A percentile compares a stretch with the other conserved stretches of the same genome.
Conservation (phyloP, 2,797 vertebrate genomes). For the Falco naumanni region DNA sequence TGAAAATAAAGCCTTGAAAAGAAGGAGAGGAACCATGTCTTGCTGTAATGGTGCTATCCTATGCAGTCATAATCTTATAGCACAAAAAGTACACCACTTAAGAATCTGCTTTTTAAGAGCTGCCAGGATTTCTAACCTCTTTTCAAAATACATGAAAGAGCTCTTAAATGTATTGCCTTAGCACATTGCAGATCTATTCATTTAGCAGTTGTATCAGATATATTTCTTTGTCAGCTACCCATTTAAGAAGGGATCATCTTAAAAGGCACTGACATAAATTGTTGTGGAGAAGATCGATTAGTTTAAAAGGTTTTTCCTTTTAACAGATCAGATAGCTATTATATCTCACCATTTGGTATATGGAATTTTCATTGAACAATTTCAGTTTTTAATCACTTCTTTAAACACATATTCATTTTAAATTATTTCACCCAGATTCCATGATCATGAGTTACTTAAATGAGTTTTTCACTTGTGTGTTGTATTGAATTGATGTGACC, state of each 20-base stretch:
- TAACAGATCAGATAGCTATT: conserved; percentile 82
- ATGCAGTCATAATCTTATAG: neutral
- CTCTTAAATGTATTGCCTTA: conserved; percentile 68
- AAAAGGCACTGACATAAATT: conserved; percentile 83
- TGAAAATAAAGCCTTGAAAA: neutral
- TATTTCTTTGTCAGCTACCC: conserved; percentile 80
- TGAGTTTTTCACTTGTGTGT: neutral
- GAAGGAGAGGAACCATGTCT: neutral
- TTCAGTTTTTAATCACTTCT: conserved; percentile 64
- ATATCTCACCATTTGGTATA: conserved; percentile 75
- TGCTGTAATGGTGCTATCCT: neutral
- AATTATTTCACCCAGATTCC: conserved; percentile 46
- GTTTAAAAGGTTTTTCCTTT: conserved; percentile 85
- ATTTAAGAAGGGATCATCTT: conserved; percentile 80
- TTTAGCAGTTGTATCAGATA: conserved; percentile 71
- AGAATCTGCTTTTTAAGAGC: conserved; percentile 33
- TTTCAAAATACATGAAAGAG: conserved; percentile 60
- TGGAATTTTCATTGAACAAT: conserved; percentile 72
- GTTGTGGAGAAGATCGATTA: conserved; percentile 78
- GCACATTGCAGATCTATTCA: conserved; percentile 67
- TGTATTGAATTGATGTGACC: neutral
- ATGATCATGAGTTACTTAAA: neutral
- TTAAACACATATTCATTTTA: conserved; percentile 69
- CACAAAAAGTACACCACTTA: conserved; percentile 14
- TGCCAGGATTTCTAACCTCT: conserved; percentile 51